phyloP scores from a whole-genome alignment of 2,113 vertebrate species.

The Pseudorasbora parva region DNA sequence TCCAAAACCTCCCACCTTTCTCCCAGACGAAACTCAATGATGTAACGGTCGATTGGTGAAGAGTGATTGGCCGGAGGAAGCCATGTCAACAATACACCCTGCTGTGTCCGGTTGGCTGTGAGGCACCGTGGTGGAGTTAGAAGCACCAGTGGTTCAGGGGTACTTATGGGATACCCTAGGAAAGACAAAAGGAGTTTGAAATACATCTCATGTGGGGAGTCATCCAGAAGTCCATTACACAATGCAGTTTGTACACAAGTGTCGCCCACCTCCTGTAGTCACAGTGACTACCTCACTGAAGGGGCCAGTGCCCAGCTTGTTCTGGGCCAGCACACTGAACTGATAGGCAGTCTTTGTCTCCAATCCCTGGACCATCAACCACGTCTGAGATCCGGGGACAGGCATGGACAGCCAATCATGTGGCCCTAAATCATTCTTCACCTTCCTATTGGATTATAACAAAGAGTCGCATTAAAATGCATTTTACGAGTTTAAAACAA shows the following conservation, averaged over 20 bases:
- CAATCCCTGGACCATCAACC: slow-evolving; percentile 90
- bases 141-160: slow-evolving; percentile 99
- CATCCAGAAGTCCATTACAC: neutral
- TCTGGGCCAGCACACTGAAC: slow-evolving; percentile 99
- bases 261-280: slow-evolving; percentile 92
- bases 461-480: neutral
- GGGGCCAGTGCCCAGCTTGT: slow-evolving; percentile 97
- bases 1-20: slow-evolving; percentile 96
- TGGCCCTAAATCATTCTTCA: slow-evolving; percentile 93
- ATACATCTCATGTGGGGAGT: slow-evolving; percentile 20
- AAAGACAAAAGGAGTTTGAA: neutral
- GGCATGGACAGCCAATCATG: slow-evolving; percentile 96
- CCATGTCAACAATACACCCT: slow-evolving; percentile 97
- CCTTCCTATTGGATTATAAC: slow-evolving; percentile 80
- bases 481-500: neutral
- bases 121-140: slow-evolving; percentile 99
- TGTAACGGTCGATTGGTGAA: slow-evolving; percentile 92
- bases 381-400: slow-evolving; percentile 87
- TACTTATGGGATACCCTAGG: slow-evolving; percentile 94
- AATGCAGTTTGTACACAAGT: neutral
- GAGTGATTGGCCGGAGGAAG: slow-evolving; percentile 97
- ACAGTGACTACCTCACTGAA: slow-evolving; percentile 99
- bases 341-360: slow-evolving; percentile 97
- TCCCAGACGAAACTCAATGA: slow-evolving; percentile 95
- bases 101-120: slow-evolving; percentile 99